Conservation (phyloP, 2,797 vertebrate species). For the Argya squamiceps region DNA sequence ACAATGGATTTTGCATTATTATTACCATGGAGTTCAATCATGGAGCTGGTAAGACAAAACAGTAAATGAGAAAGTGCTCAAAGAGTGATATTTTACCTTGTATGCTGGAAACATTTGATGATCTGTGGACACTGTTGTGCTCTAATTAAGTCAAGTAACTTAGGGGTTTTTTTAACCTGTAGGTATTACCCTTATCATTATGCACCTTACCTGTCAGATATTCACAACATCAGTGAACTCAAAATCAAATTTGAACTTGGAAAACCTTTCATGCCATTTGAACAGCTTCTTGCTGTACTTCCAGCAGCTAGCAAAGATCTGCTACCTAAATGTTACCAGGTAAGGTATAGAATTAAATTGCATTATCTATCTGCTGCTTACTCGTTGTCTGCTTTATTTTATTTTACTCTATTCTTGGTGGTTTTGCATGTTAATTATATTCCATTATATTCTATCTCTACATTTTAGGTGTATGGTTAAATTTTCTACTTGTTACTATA, state of each 20-base stretch:
- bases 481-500: not conserved
- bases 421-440: not conserved
- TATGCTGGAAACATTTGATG: not conserved
- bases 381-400: not conserved
- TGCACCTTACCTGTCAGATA: conserved; percentile 95
- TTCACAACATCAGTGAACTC: conserved; percentile 85
- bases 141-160: not conserved
- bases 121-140: not conserved
- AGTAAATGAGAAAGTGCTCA: not conserved
- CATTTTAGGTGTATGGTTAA: not conserved
- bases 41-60: conserved; percentile 93
- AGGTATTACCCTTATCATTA: conserved; percentile 98
- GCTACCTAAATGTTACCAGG: conserved; percentile 90
- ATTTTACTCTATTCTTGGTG: not conserved
- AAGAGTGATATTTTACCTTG: not conserved
- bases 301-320: conserved; percentile 94
- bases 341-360: conserved; percentile 52
- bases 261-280: conserved; percentile 95
- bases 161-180: not conserved
- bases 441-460: not conserved
- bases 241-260: conserved; percentile 89
- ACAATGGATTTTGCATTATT: conserved; percentile 99
- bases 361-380: not conserved
- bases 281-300: conserved; percentile 94
- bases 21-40: conserved; percentile 97